Percentiles rank a stretch among this genome's conserved stretches.
phyloP scores from a whole-genome alignment of 2,113 vertebrate species.

The Tinamus guttatus region DNA sequence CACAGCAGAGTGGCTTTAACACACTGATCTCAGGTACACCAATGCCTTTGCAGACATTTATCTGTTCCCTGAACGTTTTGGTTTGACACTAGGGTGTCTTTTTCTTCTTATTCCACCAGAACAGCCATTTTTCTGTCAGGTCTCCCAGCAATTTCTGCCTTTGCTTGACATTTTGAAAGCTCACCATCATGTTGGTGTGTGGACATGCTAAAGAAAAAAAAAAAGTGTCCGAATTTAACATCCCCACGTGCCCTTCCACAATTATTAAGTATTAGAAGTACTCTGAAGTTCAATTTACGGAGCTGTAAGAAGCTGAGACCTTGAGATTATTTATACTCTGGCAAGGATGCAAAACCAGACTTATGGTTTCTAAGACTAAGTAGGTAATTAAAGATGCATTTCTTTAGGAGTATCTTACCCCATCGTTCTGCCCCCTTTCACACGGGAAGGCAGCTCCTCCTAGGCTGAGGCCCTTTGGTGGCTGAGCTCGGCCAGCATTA shows the following conservation, averaged over 20 bases:
- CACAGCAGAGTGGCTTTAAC: neutral
- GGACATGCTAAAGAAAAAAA: too few relatives aligned
- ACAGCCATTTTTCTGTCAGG: neutral
- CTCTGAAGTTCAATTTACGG: conserved; percentile 9
- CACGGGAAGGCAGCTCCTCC: neutral
- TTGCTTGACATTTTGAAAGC: neutral
- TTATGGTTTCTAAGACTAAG: neutral
- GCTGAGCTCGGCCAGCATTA: neutral
- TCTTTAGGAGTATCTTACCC: neutral
- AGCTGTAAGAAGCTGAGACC: conserved; percentile 21
- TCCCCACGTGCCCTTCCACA: neutral
- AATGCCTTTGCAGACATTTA: neutral
- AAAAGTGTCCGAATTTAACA: neutral
- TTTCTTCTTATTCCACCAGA: neutral
- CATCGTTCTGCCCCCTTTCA: neutral
- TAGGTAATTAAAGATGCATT: conserved; percentile 31
- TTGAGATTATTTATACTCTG: conserved; percentile 25
- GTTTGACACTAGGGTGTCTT: neutral
- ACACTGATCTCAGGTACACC: neutral
- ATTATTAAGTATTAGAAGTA: conserved; percentile 3
- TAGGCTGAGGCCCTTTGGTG: neutral
- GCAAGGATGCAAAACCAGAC: neutral
- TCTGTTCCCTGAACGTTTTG: neutral
- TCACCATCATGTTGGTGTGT: neutral
- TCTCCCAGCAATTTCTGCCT: neutral